Conservation (phyloP, 2,888 invertebrate species). For the Palloptera scutellata region DNA sequence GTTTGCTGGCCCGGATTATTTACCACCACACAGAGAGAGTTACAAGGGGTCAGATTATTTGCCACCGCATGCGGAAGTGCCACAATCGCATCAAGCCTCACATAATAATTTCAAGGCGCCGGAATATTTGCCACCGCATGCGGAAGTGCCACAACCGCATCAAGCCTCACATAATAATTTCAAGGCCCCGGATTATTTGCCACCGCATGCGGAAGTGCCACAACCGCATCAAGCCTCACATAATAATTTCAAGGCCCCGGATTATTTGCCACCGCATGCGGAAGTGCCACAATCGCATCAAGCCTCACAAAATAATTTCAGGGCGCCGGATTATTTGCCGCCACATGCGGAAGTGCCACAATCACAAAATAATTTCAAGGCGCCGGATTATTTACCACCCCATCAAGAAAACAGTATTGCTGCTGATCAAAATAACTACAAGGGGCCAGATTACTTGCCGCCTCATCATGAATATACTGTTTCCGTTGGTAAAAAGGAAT, state of each 20-base stretch:
- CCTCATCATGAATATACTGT: neutral
- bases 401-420: neutral
- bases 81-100: neutral
- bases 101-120: no score
- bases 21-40: constrained; percentile 27
- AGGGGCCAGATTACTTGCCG: constrained; percentile 6
- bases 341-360: constrained; percentile 9
- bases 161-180: no score
- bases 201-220: neutral
- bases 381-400: constrained; percentile 18
- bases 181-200: constrained; percentile 17
- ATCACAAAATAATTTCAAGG: neutral
- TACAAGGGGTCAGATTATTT: neutral
- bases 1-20: constrained; percentile 25
- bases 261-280: constrained; percentile 12
- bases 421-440: no score
- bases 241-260: neutral
- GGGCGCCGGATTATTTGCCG: neutral
- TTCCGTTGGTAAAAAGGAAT: neutral
- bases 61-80: no score
- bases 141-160: no score
- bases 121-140: no score
- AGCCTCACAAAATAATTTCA: no score
- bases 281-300: neutral
- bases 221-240: no score